Evolutionary conservation across 2,888 invertebrate species (phyloP).

Genomic region (Euclidia mi): DNA sequence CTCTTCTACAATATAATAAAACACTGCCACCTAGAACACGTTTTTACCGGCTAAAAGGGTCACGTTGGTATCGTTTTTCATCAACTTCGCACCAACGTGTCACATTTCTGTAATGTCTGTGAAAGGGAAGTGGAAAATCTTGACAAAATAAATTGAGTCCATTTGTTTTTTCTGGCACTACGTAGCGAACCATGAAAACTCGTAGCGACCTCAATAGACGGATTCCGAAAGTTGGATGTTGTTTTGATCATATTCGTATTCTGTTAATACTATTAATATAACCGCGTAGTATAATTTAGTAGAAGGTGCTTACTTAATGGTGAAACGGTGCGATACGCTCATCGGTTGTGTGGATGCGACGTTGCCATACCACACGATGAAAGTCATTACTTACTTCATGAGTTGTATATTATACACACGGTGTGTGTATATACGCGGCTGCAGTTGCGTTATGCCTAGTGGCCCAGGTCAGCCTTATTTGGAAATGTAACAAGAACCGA

Average conservation of each 20-base stretch:
- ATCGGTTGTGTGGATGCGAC: slow-evolving; percentile 68
- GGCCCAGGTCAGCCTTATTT: slow-evolving; percentile 73
- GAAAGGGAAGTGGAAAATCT: slow-evolving; percentile 52
- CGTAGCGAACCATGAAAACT: slow-evolving; percentile 69
- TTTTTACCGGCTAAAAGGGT: slow-evolving; percentile 30
- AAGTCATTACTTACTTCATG: slow-evolving; percentile 78
- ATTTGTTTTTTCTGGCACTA: slow-evolving; percentile 64
- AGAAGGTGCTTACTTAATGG: slow-evolving; percentile 48
- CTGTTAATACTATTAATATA: slow-evolving; percentile 28
- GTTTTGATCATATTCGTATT: slow-evolving; percentile 34
- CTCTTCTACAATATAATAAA: slow-evolving; percentile 39
- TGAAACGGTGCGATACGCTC: slow-evolving; percentile 78
- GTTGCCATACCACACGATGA: slow-evolving; percentile 86
- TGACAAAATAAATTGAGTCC: slow-evolving; percentile 59
- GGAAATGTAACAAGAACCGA: slow-evolving; percentile 64
- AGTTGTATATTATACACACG: slow-evolving; percentile 56
- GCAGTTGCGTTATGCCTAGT: slow-evolving; percentile 65
- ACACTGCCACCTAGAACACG: slow-evolving; percentile 32
- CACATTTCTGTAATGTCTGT: slow-evolving; percentile 32
- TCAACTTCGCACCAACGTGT: slow-evolving; percentile 28
- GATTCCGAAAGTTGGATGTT: slow-evolving; percentile 51
- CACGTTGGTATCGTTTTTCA: slow-evolving; percentile 34
- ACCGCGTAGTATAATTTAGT: slow-evolving; percentile 18
- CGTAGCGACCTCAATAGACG: slow-evolving; percentile 69
- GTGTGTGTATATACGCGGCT: slow-evolving; percentile 49